Evolutionary conservation across 1,140 invertebrate genomes (phyloP).

Genomic region (Aphaenogaster ashmeadi): DNA sequence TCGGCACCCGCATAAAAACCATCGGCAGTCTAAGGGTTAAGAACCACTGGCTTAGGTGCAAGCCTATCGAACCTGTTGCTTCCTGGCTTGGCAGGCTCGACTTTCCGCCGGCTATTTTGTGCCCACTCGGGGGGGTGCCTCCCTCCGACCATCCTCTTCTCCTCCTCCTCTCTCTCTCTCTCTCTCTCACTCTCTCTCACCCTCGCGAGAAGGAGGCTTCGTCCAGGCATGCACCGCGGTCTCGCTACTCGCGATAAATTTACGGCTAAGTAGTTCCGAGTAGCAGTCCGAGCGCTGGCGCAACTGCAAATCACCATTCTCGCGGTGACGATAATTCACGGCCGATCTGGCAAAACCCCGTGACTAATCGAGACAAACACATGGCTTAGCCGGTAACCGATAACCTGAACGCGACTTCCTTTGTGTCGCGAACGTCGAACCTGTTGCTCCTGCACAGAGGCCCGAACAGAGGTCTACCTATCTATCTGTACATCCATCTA

Average conservation of each 20-base stretch:
- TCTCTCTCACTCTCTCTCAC: background rate
- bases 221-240: background rate
- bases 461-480: slow-evolving; percentile 5
- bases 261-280: slow-evolving; percentile 19
- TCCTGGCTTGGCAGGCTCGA: slow-evolving; percentile 36
- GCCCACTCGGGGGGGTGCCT: background rate
- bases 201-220: background rate
- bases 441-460: slow-evolving; percentile 70
- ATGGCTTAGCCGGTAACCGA: slow-evolving; percentile 61
- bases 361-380: slow-evolving; percentile 69
- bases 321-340: slow-evolving; percentile 63
- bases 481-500: background rate
- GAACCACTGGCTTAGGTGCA: slow-evolving; percentile 54
- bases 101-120: slow-evolving; percentile 30
- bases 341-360: slow-evolving; percentile 63
- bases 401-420: slow-evolving; percentile 60
- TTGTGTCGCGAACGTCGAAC: slow-evolving; percentile 67
- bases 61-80: slow-evolving; percentile 69
- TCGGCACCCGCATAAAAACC: background rate
- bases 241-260: slow-evolving; percentile 39
- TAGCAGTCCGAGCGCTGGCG: background rate
- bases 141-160: background rate
- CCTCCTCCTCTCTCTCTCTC: background rate
- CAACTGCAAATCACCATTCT: slow-evolving; percentile 41
- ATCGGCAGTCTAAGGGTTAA: background rate